phyloP scores from a whole-genome alignment of 1,140 invertebrate genomes.

The Aphelinus certus region DNA sequence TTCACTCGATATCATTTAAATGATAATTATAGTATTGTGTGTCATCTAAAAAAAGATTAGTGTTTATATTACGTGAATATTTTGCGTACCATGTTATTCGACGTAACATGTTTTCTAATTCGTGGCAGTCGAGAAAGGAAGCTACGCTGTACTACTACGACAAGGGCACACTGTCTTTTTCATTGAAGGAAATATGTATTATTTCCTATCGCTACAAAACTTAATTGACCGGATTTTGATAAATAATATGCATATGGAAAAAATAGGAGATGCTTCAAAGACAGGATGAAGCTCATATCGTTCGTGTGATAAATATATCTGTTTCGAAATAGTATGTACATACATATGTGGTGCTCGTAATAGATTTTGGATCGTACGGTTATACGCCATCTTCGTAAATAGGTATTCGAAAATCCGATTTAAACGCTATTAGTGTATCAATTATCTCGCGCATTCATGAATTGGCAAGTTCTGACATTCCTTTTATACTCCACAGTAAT shows the following conservation, averaged over 20 bases:
- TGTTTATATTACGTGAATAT: too few species aligned
- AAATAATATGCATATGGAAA: slow-evolving; percentile 20
- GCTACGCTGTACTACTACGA: slow-evolving; percentile 21
- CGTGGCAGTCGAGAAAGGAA: slow-evolving; percentile 17
- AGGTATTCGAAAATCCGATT: too few species aligned
- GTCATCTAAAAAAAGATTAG: too few species aligned
- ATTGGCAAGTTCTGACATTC: too few species aligned
- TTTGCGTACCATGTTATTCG: slow-evolving; percentile 25
- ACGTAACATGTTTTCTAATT: slow-evolving; percentile 26
- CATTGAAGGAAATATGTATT: slow-evolving; percentile 36
- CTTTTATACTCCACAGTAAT: too few species aligned
- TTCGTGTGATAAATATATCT: not conserved
- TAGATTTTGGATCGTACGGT: not conserved
- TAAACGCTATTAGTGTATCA: too few species aligned
- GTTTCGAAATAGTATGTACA: not conserved
- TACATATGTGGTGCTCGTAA: not conserved
- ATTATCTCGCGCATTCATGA: too few species aligned
- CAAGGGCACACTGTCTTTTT: slow-evolving; percentile 20
- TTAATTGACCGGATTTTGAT: slow-evolving; percentile 39
- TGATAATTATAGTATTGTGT: too few species aligned
- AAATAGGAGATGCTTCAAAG: slow-evolving; percentile 31
- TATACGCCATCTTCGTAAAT: too few species aligned
- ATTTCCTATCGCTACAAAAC: slow-evolving; percentile 25
- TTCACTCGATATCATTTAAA: too few species aligned
- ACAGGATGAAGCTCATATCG: slow-evolving; percentile 24